These are phyloP conservation scores for Ladona fulva DNA, from an alignment of 1,140 invertebrate species.

Conservation along the genomic window DNA sequence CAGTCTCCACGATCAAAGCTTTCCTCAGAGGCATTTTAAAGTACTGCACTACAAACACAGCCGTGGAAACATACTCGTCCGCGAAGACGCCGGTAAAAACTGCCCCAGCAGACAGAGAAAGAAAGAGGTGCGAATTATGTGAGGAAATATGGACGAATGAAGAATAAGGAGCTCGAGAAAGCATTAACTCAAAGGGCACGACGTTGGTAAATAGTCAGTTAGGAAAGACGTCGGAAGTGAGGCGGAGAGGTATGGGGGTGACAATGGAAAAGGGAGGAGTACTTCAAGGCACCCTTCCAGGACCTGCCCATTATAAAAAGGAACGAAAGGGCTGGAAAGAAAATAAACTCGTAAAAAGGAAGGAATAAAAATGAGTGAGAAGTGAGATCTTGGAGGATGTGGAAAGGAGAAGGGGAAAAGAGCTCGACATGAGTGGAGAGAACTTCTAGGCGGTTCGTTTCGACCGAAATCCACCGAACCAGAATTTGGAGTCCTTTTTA, in stretches of 20 bases:
- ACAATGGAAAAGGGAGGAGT: not conserved
- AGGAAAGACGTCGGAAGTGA: not conserved
- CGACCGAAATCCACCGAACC: slow-evolving; percentile 6
- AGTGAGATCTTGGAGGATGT: not conserved
- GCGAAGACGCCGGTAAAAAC: no score
- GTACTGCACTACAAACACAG: no score
- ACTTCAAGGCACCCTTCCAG: not conserved
- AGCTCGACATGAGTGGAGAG: not conserved
- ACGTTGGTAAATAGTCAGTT: not conserved
- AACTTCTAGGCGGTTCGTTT: slow-evolving; percentile 8
- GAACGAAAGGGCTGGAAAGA: not conserved
- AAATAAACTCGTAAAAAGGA: not conserved
- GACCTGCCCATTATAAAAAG: not conserved
- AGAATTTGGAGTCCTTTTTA: slow-evolving; percentile 7
- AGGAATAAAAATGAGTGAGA: not conserved
- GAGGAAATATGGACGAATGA: not conserved
- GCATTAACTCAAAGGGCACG: not conserved
- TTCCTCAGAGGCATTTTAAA: no score
- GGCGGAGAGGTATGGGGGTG: not conserved
- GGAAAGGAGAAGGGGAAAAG: not conserved
- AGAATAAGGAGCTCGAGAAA: not conserved
- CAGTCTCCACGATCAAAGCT: no score
- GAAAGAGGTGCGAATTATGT: no score
- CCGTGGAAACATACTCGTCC: no score
- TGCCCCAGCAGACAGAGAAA: no score